phyloP scores from a whole-genome alignment of 2,797 vertebrate species.

The Sebastes jordani region DNA sequence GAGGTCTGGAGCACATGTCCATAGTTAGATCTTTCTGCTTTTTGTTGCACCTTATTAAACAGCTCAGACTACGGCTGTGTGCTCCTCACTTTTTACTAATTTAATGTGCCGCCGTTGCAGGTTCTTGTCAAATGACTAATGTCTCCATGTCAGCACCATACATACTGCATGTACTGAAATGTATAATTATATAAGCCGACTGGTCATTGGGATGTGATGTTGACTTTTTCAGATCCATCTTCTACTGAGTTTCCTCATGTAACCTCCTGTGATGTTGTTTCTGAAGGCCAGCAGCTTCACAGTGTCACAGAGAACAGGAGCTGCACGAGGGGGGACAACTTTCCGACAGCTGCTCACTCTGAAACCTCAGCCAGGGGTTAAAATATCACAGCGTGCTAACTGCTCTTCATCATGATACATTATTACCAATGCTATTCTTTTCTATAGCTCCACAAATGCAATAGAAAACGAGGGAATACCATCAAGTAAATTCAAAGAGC shows the following conservation, averaged over 20 bases:
- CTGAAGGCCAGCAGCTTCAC: constrained; percentile 3
- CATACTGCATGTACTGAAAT: background rate
- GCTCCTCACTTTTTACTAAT: background rate
- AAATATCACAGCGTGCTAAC: constrained; percentile 6
- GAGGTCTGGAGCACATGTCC: background rate
- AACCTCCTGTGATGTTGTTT: background rate
- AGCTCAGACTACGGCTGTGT: background rate
- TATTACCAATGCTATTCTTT: background rate
- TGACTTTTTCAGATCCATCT: constrained; percentile 12
- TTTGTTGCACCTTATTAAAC: background rate
- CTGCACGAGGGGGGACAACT: background rate
- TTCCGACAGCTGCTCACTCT: background rate
- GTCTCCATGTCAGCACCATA: background rate
- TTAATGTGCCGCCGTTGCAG: background rate
- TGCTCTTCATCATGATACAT: background rate
- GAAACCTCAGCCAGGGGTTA: constrained; percentile 19
- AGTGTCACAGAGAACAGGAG: background rate
- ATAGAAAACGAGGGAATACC: background rate
- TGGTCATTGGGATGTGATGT: background rate
- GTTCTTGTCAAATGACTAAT: background rate
- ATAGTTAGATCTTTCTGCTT: background rate
- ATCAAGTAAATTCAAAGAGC: background rate
- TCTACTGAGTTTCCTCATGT: background rate
- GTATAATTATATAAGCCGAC: background rate
- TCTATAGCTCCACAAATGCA: background rate